Conservation (phyloP, 2,888 invertebrate species). For the Notodonta ziczac region DNA sequence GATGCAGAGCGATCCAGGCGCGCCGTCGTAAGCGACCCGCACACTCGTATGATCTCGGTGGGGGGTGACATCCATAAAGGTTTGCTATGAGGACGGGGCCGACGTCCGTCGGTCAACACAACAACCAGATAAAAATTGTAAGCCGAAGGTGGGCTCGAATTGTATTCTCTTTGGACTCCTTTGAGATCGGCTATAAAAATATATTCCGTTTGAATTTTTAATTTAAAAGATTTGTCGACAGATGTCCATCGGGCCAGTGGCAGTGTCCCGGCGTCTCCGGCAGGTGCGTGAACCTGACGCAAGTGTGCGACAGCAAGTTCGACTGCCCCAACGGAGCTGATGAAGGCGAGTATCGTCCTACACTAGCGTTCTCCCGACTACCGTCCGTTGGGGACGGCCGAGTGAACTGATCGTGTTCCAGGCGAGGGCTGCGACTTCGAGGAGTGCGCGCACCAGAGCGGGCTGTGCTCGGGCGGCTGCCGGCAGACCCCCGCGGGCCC, state of each 20-base stretch:
- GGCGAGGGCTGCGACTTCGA: conserved; percentile 92
- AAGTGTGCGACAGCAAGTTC: conserved; percentile 93
- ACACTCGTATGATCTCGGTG: too few relatives aligned
- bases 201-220: too few relatives aligned
- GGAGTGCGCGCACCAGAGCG: conserved; percentile 90
- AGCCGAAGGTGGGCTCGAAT: too few relatives aligned
- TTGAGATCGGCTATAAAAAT: too few relatives aligned
- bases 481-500: conserved; percentile 95
- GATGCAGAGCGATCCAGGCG: too few relatives aligned
- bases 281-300: conserved; percentile 93
- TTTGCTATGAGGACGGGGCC: too few relatives aligned
- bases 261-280: conserved; percentile 92
- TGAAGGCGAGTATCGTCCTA: conserved; percentile 87
- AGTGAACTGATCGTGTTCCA: conserved; percentile 28
- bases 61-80: too few relatives aligned
- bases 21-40: too few relatives aligned
- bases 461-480: conserved; percentile 93
- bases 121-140: too few relatives aligned
- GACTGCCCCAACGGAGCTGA: conserved; percentile 98
- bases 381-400: too few relatives aligned
- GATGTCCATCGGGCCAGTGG: conserved; percentile 93
- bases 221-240: conserved; percentile 29
- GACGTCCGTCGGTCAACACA: too few relatives aligned
- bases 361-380: not conserved
- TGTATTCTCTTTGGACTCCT: too few relatives aligned